These are phyloP conservation scores for Apogon talboti DNA, from an alignment of 2,797 vertebrate genomes.

Conservation along the genomic window DNA sequence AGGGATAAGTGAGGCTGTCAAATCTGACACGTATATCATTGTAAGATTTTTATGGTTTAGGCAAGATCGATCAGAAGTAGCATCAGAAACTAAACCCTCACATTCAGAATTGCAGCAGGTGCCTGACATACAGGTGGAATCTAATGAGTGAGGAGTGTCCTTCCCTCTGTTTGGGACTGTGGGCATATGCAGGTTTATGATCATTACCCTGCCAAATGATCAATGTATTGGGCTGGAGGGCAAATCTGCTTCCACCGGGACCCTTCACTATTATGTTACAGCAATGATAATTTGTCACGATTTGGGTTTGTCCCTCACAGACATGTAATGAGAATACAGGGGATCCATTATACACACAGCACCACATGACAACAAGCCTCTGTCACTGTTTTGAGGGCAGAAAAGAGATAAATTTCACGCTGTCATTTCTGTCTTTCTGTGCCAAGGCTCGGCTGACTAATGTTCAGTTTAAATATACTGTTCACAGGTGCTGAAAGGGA, in stretches of 20 bases:
- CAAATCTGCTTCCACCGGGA: slow-evolving; percentile 38
- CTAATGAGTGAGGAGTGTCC: slow-evolving; percentile 38
- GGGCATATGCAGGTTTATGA: slow-evolving; percentile 41
- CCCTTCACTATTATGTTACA: slow-evolving; percentile 36
- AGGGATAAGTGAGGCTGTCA: no score
- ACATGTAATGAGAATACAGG: slow-evolving; percentile 60
- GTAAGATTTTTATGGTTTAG: no score
- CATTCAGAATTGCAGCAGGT: neutral
- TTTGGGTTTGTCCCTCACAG: slow-evolving; percentile 56
- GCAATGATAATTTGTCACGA: slow-evolving; percentile 63
- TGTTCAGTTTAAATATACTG: slow-evolving; percentile 30
- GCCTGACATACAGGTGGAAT: slow-evolving; percentile 36
- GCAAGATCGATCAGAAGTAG: no score
- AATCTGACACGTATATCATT: no score
- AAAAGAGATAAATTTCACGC: slow-evolving; percentile 47
- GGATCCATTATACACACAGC: slow-evolving; percentile 49
- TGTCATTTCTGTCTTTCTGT: slow-evolving; percentile 47
- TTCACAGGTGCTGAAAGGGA: slow-evolving; percentile 46
- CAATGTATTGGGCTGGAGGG: slow-evolving; percentile 57
- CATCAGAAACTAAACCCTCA: no score
- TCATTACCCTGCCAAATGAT: slow-evolving; percentile 67
- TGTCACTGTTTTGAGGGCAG: slow-evolving; percentile 48
- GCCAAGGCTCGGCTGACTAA: slow-evolving; percentile 57
- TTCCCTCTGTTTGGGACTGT: slow-evolving; percentile 37
- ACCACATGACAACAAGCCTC: slow-evolving; percentile 47